A percentile compares a stretch with the other conserved stretches of the same genome.
phyloP scores from a whole-genome alignment of 2,888 invertebrate genomes.

The Zaprionus obscuricornis region DNA sequence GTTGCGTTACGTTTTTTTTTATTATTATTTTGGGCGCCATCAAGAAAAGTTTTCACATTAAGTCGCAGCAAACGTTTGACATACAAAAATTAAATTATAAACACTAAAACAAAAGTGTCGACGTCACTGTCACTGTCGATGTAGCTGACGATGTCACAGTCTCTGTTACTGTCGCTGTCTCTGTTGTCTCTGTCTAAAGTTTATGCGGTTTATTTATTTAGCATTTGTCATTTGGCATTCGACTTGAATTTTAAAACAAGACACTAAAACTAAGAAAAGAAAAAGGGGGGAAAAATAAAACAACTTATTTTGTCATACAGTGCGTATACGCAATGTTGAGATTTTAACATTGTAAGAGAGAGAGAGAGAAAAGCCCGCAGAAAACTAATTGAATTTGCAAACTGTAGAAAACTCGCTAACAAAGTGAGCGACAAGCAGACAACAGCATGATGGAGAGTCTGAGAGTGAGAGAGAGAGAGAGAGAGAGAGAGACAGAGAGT shows the following conservation, averaged over 20 bases:
- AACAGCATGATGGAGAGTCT: background rate
- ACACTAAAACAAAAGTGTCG: slow-evolving; percentile 23
- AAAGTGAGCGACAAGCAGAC: slow-evolving; percentile 66
- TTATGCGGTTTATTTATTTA: slow-evolving; percentile 67
- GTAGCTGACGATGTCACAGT: no score
- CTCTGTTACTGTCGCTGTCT: no score
- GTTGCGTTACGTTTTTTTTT: no score
- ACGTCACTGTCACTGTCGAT: no score
- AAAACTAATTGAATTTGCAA: slow-evolving; percentile 74
- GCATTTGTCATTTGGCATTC: slow-evolving; percentile 60
- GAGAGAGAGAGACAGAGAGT: background rate
- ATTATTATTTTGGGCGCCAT: no score
- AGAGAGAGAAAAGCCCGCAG: slow-evolving; percentile 57
- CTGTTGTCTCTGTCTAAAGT: no score
- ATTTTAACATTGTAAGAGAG: slow-evolving; percentile 31
- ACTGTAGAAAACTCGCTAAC: slow-evolving; percentile 73
- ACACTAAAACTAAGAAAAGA: slow-evolving; percentile 17
- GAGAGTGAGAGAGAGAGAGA: background rate
- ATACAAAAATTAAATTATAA: slow-evolving; percentile 72
- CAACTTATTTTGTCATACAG: slow-evolving; percentile 25
- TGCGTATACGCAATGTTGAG: slow-evolving; percentile 48
- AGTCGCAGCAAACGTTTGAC: no score
- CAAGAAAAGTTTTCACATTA: slow-evolving; percentile 23
- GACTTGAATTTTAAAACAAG: slow-evolving; percentile 59
- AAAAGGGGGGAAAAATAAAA: slow-evolving; percentile 2